Evolutionary conservation across 2,888 invertebrate species (phyloP).

Genomic region (Lasioglossum marginatum): DNA sequence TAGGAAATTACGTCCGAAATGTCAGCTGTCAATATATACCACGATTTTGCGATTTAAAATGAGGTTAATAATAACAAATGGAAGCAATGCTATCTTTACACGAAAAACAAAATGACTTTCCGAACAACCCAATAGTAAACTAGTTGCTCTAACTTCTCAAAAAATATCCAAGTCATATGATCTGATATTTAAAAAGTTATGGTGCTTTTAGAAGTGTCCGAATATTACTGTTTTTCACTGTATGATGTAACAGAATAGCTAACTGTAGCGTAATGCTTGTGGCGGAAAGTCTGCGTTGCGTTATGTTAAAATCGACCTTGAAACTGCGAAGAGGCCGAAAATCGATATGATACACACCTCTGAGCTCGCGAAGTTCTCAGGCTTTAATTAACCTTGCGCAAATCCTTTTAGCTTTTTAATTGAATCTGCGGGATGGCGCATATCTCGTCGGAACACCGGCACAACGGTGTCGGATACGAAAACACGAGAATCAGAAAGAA

Average conservation of each 20-base stretch:
- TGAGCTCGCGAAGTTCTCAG: neutral
- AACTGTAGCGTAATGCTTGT: neutral
- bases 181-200: no score
- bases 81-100: no score
- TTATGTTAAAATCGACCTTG: neutral
- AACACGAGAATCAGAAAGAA: neutral
- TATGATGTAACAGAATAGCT: neutral
- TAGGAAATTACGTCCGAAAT: no score
- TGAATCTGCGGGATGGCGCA: neutral
- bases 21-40: no score
- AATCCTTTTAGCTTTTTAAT: slow-evolving; percentile 1
- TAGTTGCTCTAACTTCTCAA: no score
- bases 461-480: neutral
- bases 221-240: no score
- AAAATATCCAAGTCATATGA: no score
- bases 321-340: neutral
- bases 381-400: neutral
- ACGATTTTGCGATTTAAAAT: no score
- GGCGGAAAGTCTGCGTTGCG: neutral
- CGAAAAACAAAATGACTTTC: no score
- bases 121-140: no score
- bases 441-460: neutral
- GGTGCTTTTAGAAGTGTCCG: no score
- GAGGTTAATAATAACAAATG: no score
- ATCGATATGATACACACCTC: neutral